Base-by-base conservation (phyloP, 2,888 invertebrate genomes). In the Hesperia comma region DNA sequence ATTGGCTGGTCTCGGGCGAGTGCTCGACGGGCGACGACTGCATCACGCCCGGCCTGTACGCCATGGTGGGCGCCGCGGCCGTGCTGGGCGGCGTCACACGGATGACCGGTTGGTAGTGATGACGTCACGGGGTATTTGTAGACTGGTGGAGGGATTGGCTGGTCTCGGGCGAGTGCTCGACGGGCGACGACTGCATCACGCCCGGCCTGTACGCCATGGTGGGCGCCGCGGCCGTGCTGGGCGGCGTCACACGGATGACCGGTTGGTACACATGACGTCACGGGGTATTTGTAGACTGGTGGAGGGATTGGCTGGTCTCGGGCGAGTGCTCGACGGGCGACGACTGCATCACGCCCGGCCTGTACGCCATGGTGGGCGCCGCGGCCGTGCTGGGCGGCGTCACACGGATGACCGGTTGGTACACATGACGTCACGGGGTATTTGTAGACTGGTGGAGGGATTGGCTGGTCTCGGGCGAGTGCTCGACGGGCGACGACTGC, bases 321-420 rank as follows among this genome's bases (percentile, higher is more conserved):
- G 97, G 97, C 41, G 98, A 98, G 84, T 99, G 99, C 85, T 96
- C 97, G 0, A 96, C 96, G 0, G 97, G 97, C 4, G 97, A 97
- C 72, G 97, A 97, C 85, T 98, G 99, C 83, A 98, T 99, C 76
- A 99, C 99, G 8, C 99, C 99, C 0, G 99, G 99, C 0, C 92
- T 99, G 58, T 99, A 99, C 87, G 99, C 99, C 2, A 99, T 99
- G 97, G 99, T 99, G n/a, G 99, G 99, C 0, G 99, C 99, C 0
- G 99, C 99, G 0, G 99, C 99, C 0, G 98, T 98, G 12, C 94
- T 99, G 0, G 99, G 99, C 1, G 99, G 99, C 0, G 98, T 99
- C 53, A 99, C 98, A 0, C 92, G 98, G 75, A 98, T 98, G 98
- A 98, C 98, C n/a, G 94, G 95, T 94, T 12, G 26, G 43, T 58